Evolutionary conservation across 2,113 vertebrate genomes (phyloP).

Genomic region (Pholis gunnellus): DNA sequence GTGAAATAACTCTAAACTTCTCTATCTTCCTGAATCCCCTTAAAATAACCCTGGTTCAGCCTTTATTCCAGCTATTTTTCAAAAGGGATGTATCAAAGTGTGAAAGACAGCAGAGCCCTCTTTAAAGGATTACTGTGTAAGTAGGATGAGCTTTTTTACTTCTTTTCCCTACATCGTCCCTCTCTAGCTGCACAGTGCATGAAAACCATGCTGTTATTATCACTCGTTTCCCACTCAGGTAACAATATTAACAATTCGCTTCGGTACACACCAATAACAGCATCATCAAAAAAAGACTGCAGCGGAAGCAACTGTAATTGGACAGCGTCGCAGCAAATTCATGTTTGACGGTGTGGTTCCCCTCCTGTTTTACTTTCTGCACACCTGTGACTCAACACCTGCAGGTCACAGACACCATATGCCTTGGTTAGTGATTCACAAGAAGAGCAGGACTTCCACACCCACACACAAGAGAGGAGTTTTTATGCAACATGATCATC

Average conservation of each 20-base stretch:
- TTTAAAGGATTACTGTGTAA: conserved; percentile 66
- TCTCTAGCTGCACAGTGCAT: conserved; percentile 28
- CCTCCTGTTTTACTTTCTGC: conserved; percentile 26
- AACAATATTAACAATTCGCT: conserved; percentile 1
- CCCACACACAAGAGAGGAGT: conserved; percentile 3
- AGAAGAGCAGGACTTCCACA: conserved; percentile 26
- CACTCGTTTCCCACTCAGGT: not conserved
- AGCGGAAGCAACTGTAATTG: conserved; percentile 25
- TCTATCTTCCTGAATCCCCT: conserved; percentile 40
- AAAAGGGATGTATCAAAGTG: conserved; percentile 56
- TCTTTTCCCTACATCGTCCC: conserved; percentile 27
- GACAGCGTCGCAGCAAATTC: not conserved
- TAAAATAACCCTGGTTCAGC: conserved; percentile 38
- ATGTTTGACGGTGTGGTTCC: conserved; percentile 23
- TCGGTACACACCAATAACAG: conserved; percentile 10
- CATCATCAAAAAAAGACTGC: conserved; percentile 9
- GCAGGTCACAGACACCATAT: conserved; percentile 55
- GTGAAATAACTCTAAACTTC: conserved; percentile 39
- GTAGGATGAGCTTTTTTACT: conserved; percentile 61
- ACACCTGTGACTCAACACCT: conserved; percentile 50
- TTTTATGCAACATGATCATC: conserved; percentile 12
- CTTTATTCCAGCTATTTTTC: conserved; percentile 54
- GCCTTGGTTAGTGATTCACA: conserved; percentile 29
- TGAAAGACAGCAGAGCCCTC: conserved; percentile 54
- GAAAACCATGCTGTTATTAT: conserved; percentile 19